A percentile compares a stretch with the other conserved stretches of the same genome.
These are phyloP conservation scores for Hybos culiciformis DNA, from an alignment of 2,888 invertebrate species.

Conservation along the genomic window DNA sequence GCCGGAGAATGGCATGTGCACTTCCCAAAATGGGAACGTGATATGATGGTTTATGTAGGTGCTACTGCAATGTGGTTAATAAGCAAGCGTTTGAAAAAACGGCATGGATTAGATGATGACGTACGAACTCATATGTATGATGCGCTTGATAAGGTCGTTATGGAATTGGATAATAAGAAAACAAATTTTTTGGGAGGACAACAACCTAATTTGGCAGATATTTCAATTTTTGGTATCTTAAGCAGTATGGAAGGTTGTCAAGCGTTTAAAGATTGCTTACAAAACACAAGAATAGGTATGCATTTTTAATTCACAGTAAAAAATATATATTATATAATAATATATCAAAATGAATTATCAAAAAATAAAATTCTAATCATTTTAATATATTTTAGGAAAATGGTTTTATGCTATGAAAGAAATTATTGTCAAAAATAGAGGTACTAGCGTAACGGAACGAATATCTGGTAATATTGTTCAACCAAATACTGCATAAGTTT, in stretches of 20 bases:
- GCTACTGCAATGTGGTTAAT: slow-evolving; percentile 90
- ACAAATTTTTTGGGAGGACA: slow-evolving; percentile 74
- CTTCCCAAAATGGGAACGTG: slow-evolving; percentile 75
- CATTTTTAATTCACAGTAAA: slow-evolving; percentile 23
- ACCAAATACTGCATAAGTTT: slow-evolving; percentile 3
- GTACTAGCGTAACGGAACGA: slow-evolving; percentile 24
- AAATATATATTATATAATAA: neutral
- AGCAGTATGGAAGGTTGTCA: slow-evolving; percentile 86
- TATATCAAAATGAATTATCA: neutral
- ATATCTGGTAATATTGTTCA: slow-evolving; percentile 16
- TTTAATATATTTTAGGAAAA: slow-evolving; percentile 20
- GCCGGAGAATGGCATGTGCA: slow-evolving; percentile 84
- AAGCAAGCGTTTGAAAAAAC: slow-evolving; percentile 74
- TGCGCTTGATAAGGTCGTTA: slow-evolving; percentile 68
- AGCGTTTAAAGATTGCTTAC: slow-evolving; percentile 70
- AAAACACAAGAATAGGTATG: slow-evolving; percentile 55
- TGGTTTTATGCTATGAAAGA: slow-evolving; percentile 67
- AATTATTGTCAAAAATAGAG: slow-evolving; percentile 26
- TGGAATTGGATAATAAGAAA: slow-evolving; percentile 52
- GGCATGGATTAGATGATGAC: slow-evolving; percentile 74
- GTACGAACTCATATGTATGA: slow-evolving; percentile 83
- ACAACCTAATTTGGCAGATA: slow-evolving; percentile 79
- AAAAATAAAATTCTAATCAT: neutral
- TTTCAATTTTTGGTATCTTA: slow-evolving; percentile 80
- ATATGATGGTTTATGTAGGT: slow-evolving; percentile 80